A percentile compares a stretch with the other conserved stretches of the same genome.
These are phyloP conservation scores for Corythaeola cristata DNA, from an alignment of 2,113 vertebrate species.

Conservation along the genomic window DNA sequence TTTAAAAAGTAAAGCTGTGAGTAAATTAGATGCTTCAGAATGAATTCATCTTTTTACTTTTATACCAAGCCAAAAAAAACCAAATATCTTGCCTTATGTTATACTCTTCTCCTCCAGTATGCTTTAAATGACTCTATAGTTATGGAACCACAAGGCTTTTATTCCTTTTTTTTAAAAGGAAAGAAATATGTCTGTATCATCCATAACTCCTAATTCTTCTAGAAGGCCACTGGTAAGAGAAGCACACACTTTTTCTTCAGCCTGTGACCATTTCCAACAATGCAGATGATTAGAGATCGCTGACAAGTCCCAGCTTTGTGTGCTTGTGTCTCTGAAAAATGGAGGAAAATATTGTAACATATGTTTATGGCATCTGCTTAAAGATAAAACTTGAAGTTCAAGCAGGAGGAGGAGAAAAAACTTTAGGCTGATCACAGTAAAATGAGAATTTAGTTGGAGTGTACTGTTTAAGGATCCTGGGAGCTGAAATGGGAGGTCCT, in stretches of 20 bases:
- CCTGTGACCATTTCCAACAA: not conserved
- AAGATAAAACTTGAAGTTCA: not conserved
- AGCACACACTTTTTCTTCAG: not conserved
- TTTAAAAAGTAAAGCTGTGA: slow-evolving; percentile 5
- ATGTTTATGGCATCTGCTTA: not conserved
- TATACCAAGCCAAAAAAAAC: not conserved
- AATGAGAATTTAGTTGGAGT: not conserved
- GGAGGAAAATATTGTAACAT: not conserved
- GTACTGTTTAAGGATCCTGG: not conserved
- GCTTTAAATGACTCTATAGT: not conserved
- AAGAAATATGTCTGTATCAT: not conserved
- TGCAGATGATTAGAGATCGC: not conserved
- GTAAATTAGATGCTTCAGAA: slow-evolving; percentile 8
- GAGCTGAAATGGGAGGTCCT: not conserved
- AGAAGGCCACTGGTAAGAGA: not conserved
- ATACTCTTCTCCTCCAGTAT: not conserved
- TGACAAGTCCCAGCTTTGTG: not conserved
- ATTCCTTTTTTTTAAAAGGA: not conserved
- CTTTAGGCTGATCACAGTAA: not conserved
- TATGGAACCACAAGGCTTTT: not conserved
- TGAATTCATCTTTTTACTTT: not conserved
- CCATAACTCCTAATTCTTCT: not conserved
- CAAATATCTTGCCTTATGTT: not conserved
- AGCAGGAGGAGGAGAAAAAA: not conserved
- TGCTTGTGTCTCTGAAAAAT: not conserved